Base-by-base conservation (phyloP, 1,140 invertebrate species). In the Calycopis cecrops region DNA sequence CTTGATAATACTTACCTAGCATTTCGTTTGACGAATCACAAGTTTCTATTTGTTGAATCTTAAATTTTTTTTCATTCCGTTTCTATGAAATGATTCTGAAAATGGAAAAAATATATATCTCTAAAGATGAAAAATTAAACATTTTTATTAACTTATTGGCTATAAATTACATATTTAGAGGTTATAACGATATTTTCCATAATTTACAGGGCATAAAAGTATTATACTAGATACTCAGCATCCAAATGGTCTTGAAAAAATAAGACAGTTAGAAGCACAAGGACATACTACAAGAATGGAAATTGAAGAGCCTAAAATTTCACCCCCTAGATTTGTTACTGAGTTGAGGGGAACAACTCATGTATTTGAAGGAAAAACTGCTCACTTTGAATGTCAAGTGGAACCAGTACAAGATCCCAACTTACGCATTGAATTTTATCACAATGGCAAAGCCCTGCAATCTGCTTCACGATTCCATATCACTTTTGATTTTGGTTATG, bases 401-500 rank as follows among this genome's bases (percentile, higher is more conserved):
- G 95, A 96, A 74, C 97, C 97, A 14, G 91, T 97, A 35, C 95
- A 97, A 63, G 97, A 98, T 89, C 93, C 95, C 1, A 97, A 95
- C 76, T 85, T 98, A 56, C 91, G 94, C 54, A 94, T 98, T 60
- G 95, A 98, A 86, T 97, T 97, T 88, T 97, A 93, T 71, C 95
- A 97, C 66, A 96, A 97, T 78, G 95, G 94, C 55, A 96, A 96
- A 85, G 93, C 95, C 33, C 85, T 97, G 64, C 93, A 93, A 76
- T 95, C 94, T 63, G 95, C 94, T 42, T 92, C 95, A 44, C 91
- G 96, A 67, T 97, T 96, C 92, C 96, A 97, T 82, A 95, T 96
- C 62, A 97, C 96, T 47, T 96, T 96, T 73, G 97, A 98, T 84
- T 99, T 99, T 88, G 97, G 97, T 67, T 98, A 98, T 66, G 94